Base-by-base conservation (phyloP, 2,888 invertebrate genomes). In the Agriopis leucophaearia region DNA sequence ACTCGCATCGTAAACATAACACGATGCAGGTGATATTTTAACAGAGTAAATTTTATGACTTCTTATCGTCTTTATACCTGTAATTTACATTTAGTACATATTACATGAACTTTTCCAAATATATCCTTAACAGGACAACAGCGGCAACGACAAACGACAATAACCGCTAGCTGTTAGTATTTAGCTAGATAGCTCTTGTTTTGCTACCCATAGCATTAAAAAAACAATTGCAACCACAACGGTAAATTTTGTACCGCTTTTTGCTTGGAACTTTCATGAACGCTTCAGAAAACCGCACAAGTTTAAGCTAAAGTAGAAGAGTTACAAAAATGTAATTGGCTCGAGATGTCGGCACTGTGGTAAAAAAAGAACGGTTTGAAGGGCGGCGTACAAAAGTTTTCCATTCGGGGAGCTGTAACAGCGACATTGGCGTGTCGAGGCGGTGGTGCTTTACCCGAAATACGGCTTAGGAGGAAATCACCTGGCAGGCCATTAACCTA, bases 401-500 rank as follows among this genome's bases (percentile, higher is more conserved):
- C 81, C 80, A 79, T 86, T 87, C 77, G 64, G 51, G 67, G 82
- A 82, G 85, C 82, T 86, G 79, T 89, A 88, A 81, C 82, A 82
- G 86, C 82, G 86, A 86, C 85, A 88, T 86, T 89, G 86, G 89
- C 88, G 90, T 90, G 90, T 85, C 82, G 83, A 85, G 88, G 86
- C 84, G 82, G 84, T 81, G 84, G 86, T 84, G 86, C 85, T 86
- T 88, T 87, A 86, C 86, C 88, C 88, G 85, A 90, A 91, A 91
- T 87, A 89, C 85, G 85, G 87, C 88, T 92, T 85, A 90, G 90
- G 87, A 92, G 90, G 91, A 93, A 94, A 92, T 93, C 92, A 92
- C 92, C 93, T 91, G 91, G 91, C 92, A 92, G 89, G 88, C 94
- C 91, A 94, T 94, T 93, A 94, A 94, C 94, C 94, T 92, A 94